These are phyloP conservation scores for Muscicapa striata DNA, from an alignment of 2,797 vertebrate species.

Conservation along the genomic window DNA sequence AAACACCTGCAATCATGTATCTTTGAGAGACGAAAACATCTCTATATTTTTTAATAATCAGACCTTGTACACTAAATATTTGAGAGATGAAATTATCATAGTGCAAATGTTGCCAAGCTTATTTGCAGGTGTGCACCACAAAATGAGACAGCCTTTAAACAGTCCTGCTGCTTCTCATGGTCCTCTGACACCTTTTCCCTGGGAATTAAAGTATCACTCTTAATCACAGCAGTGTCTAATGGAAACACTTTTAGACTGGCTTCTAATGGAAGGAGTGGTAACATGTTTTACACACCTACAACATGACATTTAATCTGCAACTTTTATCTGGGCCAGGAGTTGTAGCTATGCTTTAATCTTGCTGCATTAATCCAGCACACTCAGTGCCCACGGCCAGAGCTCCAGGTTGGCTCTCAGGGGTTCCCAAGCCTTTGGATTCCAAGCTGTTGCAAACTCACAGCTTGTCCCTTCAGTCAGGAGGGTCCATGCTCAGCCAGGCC, in stretches of 20 bases:
- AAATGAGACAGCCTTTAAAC: background rate
- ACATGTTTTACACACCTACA: slow-evolving; percentile 18
- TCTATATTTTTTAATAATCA: background rate
- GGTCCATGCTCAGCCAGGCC: background rate
- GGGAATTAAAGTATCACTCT: background rate
- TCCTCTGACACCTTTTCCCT: background rate
- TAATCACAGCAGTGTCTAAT: background rate
- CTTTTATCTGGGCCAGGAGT: slow-evolving; percentile 32
- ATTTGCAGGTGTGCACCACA: background rate
- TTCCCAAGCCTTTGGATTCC: background rate
- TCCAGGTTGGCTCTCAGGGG: background rate
- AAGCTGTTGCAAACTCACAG: background rate
- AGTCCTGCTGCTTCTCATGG: background rate
- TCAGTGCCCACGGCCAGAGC: background rate
- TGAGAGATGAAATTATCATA: background rate
- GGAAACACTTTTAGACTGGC: background rate
- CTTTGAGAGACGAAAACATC: background rate
- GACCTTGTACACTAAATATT: background rate
- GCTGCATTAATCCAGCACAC: background rate
- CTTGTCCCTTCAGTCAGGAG: background rate
- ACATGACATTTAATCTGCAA: background rate
- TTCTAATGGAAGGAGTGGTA: slow-evolving; percentile 11
- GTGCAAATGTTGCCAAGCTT: background rate
- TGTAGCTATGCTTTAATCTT: slow-evolving; percentile 53
- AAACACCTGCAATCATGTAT: background rate